Evolutionary conservation across 1,140 invertebrate genomes (phyloP).

Genomic region (Diachasma alloeum): DNA sequence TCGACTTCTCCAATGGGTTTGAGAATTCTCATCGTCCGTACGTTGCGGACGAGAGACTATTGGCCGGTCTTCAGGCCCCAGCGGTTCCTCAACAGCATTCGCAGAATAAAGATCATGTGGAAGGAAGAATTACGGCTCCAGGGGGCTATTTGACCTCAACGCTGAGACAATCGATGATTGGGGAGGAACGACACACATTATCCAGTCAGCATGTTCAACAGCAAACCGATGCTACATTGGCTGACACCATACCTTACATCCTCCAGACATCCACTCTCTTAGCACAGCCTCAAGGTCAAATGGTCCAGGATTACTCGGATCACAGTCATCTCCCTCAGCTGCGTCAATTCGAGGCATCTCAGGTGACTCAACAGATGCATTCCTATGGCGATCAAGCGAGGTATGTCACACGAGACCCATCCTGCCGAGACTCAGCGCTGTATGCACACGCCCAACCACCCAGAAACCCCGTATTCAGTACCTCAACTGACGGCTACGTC

Average conservation of each 20-base stretch:
- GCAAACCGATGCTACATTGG: background rate
- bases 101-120: constrained; percentile 29
- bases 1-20: constrained; percentile 59
- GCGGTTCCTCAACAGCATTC: constrained; percentile 28
- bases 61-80: constrained; percentile 13
- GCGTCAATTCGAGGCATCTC: background rate
- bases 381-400: constrained; percentile 32
- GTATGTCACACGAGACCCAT: constrained; percentile 56
- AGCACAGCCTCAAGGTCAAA: background rate
- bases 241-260: constrained; percentile 26
- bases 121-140: background rate
- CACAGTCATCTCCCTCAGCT: background rate
- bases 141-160: background rate
- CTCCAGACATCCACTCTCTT: background rate
- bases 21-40: constrained; percentile 51
- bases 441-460: constrained; percentile 45
- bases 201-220: background rate
- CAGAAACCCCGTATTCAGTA: constrained; percentile 47
- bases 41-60: constrained; percentile 34
- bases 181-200: background rate
- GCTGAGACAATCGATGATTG: background rate
- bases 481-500: constrained; percentile 52
- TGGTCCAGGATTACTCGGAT: background rate
- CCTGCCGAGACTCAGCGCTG: constrained; percentile 49
- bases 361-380: background rate